Conservation (phyloP, 2,113 vertebrate genomes). For the Edolisoma coerulescens region DNA sequence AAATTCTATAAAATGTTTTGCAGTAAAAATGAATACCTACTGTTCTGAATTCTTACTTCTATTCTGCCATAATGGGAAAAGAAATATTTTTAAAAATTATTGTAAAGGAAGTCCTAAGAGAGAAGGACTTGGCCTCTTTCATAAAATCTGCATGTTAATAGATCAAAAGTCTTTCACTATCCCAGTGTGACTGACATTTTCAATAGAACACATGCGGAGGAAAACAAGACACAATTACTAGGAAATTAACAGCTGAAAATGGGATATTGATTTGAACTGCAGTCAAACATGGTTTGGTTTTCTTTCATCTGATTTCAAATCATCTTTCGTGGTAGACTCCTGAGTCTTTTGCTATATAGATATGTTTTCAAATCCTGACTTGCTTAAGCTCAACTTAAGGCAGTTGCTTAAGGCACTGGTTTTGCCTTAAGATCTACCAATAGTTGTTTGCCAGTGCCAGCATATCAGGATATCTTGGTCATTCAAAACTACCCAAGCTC, state of each 20-base stretch:
- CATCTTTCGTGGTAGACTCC: background rate
- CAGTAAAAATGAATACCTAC: background rate
- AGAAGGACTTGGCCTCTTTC: background rate
- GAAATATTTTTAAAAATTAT: background rate
- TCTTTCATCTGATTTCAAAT: background rate
- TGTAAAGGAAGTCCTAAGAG: background rate
- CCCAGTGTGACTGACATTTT: background rate
- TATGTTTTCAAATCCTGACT: background rate
- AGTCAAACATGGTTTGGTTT: background rate
- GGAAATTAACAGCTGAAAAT: slow-evolving; percentile 51
- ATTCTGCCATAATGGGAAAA: background rate
- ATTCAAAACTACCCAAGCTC: background rate
- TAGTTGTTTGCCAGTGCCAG: background rate
- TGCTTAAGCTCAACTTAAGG: background rate
- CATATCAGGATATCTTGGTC: background rate
- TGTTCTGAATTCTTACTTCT: background rate
- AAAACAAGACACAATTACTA: slow-evolving; percentile 20
- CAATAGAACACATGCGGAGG: slow-evolving; percentile 8
- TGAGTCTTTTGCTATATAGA: background rate
- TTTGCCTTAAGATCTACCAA: background rate
- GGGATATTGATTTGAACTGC: slow-evolving; percentile 43
- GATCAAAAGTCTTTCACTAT: background rate
- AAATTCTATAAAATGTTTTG: background rate
- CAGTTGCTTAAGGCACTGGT: background rate
- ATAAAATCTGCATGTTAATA: slow-evolving; percentile 23